A percentile compares a stretch with the other conserved stretches of the same genome.
These are phyloP conservation scores for Drosophila aldrichi DNA, from an alignment of 2,888 invertebrate genomes.

Conservation along the genomic window DNA sequence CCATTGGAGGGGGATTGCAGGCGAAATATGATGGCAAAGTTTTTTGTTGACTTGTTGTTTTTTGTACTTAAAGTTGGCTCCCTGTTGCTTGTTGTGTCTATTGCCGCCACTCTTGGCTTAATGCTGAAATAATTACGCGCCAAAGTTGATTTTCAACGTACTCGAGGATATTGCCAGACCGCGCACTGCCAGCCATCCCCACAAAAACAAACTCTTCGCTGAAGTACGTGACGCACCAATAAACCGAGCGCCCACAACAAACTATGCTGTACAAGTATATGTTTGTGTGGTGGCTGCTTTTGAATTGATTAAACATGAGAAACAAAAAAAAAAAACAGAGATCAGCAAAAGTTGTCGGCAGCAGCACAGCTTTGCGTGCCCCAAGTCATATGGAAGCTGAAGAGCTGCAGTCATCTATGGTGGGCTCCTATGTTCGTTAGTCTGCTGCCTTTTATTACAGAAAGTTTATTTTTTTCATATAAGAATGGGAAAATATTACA, in stretches of 20 bases:
- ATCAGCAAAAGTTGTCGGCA: constrained; percentile 54
- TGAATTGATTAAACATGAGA: constrained; percentile 61
- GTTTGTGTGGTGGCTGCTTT: constrained; percentile 10
- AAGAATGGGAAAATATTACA: constrained; percentile 7
- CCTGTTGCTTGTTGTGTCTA: constrained; percentile 29
- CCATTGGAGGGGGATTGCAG: background rate
- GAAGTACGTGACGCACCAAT: constrained; percentile 68
- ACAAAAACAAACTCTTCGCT: constrained; percentile 36
- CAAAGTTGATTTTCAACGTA: constrained; percentile 56
- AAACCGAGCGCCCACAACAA: constrained; percentile 35
- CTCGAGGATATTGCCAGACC: constrained; percentile 27
- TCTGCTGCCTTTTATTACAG: constrained; percentile 11
- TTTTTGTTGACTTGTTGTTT: constrained; percentile 53
- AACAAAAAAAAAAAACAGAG: constrained; percentile 34
- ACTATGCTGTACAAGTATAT: constrained; percentile 15
- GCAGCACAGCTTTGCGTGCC: constrained; percentile 36
- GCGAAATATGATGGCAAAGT: constrained; percentile 63
- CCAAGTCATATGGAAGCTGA: constrained; percentile 12
- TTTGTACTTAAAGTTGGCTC: constrained; percentile 29
- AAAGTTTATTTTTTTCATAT: constrained; percentile 7
- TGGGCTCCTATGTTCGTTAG: background rate
- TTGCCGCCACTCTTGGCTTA: constrained; percentile 28
- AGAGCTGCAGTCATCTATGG: constrained; percentile 5
- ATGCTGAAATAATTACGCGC: constrained; percentile 69
- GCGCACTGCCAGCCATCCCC: constrained; percentile 1